Conservation (phyloP, 1,140 invertebrate species). For the Diachasma alloeum region DNA sequence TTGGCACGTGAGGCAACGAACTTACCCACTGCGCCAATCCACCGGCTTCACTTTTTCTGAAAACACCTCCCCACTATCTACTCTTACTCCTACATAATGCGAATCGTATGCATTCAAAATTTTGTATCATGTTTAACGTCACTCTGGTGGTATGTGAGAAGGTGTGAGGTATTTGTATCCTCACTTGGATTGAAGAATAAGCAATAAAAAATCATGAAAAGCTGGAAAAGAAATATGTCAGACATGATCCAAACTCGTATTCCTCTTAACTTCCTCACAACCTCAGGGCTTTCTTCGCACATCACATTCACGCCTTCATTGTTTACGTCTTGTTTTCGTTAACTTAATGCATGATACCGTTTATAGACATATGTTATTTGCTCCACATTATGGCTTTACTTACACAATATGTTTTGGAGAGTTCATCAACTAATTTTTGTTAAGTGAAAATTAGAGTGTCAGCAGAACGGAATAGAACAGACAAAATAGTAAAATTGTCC, state of each 20-base stretch:
- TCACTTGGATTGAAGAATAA: background rate
- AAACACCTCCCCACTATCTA: background rate
- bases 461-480: background rate
- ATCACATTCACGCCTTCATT: background rate
- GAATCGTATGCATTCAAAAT: slow-evolving; percentile 33
- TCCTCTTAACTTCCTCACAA: background rate
- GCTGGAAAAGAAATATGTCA: background rate
- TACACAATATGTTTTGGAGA: background rate
- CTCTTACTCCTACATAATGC: slow-evolving; percentile 16
- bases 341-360: background rate
- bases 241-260: background rate
- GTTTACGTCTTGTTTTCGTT: background rate
- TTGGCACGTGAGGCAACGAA: too few relatives aligned
- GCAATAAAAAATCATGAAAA: background rate
- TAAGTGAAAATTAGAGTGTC: too few relatives aligned
- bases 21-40: too few relatives aligned
- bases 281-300: background rate
- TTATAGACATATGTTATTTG: background rate
- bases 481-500: background rate
- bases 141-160: background rate
- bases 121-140: slow-evolving; percentile 16
- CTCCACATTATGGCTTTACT: background rate
- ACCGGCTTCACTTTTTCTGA: too few relatives aligned
- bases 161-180: background rate
- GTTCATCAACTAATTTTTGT: background rate